These are phyloP conservation scores for Mormyrops boulengeri DNA, from an alignment of 2,797 vertebrate genomes.

Conservation along the genomic window DNA sequence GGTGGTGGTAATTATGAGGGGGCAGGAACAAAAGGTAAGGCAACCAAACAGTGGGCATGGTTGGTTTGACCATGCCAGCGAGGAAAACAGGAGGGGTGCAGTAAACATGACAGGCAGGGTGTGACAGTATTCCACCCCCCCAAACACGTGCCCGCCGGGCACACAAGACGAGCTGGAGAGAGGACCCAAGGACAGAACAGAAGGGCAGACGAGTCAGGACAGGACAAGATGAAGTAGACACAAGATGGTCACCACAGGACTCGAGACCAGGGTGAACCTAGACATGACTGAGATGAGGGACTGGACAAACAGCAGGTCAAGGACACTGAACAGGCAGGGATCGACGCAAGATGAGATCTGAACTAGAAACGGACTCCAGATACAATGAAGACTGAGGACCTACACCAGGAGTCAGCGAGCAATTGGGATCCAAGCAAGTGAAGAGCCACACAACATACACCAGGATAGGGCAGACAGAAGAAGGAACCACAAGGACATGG, in stretches of 20 bases:
- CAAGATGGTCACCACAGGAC: background rate
- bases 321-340: background rate
- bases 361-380: background rate
- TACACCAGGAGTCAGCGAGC: background rate
- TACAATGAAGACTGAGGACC: background rate
- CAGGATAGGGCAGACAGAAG: background rate
- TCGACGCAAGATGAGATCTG: background rate
- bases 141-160: too few species aligned
- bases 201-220: background rate
- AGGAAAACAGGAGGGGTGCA: background rate
- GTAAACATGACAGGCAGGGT: background rate
- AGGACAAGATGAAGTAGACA: background rate
- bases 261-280: background rate
- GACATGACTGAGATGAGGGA: background rate
- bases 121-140: background rate
- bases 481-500: background rate
- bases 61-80: background rate
- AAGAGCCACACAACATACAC: background rate
- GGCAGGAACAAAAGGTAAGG: background rate
- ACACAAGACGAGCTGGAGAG: background rate
- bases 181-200: background rate
- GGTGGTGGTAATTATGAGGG: too few species aligned
- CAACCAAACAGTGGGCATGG: background rate
- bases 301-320: background rate
- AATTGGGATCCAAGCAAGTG: background rate